Evolutionary conservation across 2,797 vertebrate species (phyloP), one percentile per base, ranked within the genome.

Genomic region (Danio choprae): DNA sequence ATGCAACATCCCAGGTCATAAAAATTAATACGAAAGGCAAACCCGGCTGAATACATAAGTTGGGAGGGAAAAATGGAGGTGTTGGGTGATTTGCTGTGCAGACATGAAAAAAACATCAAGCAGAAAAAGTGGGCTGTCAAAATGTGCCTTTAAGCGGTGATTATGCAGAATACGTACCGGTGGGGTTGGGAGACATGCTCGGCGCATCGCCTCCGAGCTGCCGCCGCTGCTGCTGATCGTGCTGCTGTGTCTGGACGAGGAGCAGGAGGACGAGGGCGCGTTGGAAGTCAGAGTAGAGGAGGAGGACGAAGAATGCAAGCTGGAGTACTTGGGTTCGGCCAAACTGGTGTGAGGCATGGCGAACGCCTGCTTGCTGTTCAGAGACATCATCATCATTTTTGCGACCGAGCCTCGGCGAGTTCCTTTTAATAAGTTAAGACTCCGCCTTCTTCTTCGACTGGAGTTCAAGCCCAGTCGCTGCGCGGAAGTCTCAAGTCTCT

Each of bases 321-420:
- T 91, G 79, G 96, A 96, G 87, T 97, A 98, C 91, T 98, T 98
- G 90, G 94, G 91, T 84, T 98, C 97, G 89, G 96, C 93, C 92
- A 98, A 92, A 95, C 94, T 94, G 91, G 89, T 84, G 91, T 97
- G 96, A 41, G 95, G 94, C 96, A 98, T 95, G 88, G 94, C 92
- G 88, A 98, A 98, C 80, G 93, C 92, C 95, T 98, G 97, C 96
- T 98, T 98, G 93, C 93, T 95, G 95, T 95, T 97, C 94, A 96
- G 95, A 93, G 97, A 95, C 89, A 97, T 98, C 97, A 98, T 98
- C 96, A 98, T 98, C 97, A 97, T 98, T 90, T 95, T 98, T 93
- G 91, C 90, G 92, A 89, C 89, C 87, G 69, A 91, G 90, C 88
- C 89, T 89, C 90, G 77, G 90, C 89, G 89, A 92, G 91, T 92